Evolutionary conservation across 2,888 invertebrate species (phyloP).

Genomic region (Dryomyza anilis): DNA sequence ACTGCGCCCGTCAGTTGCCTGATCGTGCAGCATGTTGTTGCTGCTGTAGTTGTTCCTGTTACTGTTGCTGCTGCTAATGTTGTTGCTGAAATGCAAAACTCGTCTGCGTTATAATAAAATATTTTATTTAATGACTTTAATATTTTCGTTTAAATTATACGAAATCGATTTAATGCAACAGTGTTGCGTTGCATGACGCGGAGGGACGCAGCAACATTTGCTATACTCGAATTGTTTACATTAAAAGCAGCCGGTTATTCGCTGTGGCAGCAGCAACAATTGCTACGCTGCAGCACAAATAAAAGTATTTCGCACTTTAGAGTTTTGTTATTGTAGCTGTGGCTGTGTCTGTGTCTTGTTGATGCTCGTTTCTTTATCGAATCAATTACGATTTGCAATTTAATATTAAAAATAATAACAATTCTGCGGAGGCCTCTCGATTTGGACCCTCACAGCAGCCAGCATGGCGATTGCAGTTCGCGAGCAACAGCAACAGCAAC

Average conservation of each 20-base stretch:
- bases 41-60: not conserved
- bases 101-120: slow-evolving; percentile 39
- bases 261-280: slow-evolving; percentile 22
- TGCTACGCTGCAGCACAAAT: slow-evolving; percentile 23
- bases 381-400: slow-evolving; percentile 49
- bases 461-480: not conserved
- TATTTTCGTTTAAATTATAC: slow-evolving; percentile 35
- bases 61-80: not conserved
- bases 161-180: slow-evolving; percentile 36
- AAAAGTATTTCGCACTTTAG: slow-evolving; percentile 40
- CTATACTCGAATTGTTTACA: no score
- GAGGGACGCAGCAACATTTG: slow-evolving; percentile 23
- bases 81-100: slow-evolving; percentile 33
- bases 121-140: slow-evolving; percentile 41
- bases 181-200: slow-evolving; percentile 29
- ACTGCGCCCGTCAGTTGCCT: not conserved
- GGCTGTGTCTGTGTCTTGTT: slow-evolving; percentile 35
- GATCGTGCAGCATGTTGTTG: not conserved
- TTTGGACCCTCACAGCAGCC: no score
- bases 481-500: not conserved
- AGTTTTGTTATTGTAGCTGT: slow-evolving; percentile 25
- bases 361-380: slow-evolving; percentile 38
- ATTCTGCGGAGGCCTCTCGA: slow-evolving; percentile 19
- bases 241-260: slow-evolving; percentile 4
- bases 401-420: slow-evolving; percentile 55